Percentiles rank a stretch among this genome's conserved stretches.
Evolutionary conservation across 1,140 invertebrate genomes (phyloP).

Genomic region (Heliconius melpomene): DNA sequence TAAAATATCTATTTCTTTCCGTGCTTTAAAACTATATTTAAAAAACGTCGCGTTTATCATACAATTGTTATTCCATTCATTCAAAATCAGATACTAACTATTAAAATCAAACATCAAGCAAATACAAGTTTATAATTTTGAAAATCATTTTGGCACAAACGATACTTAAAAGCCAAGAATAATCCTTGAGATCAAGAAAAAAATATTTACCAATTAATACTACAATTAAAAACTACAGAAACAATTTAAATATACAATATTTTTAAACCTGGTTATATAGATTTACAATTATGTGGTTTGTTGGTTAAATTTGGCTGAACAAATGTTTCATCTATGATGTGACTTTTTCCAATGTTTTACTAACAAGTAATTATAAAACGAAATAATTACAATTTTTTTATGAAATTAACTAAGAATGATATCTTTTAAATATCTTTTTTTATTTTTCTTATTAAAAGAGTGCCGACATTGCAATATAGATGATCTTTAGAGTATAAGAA

Average conservation of each 20-base stretch:
- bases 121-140: slow-evolving; percentile 16
- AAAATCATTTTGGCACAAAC: slow-evolving; percentile 30
- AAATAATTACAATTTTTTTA: slow-evolving; percentile 4
- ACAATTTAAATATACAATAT: slow-evolving; percentile 7
- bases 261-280: neutral
- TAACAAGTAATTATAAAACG: slow-evolving; percentile 5
- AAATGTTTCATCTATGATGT: no score
- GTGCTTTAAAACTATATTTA: neutral
- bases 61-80: neutral
- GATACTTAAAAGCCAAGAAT: slow-evolving; percentile 26
- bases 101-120: neutral
- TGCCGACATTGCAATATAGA: neutral
- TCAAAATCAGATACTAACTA: neutral
- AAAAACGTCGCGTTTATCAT: neutral
- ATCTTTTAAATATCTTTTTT: slow-evolving; percentile 19
- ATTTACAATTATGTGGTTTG: neutral
- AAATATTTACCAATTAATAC: slow-evolving; percentile 3
- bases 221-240: slow-evolving; percentile 2
- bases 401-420: slow-evolving; percentile 22
- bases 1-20: neutral
- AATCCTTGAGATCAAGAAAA: slow-evolving; percentile 29
- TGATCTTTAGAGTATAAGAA: neutral
- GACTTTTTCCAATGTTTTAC: neutral
- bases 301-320: neutral
- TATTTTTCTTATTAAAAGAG: neutral